These are phyloP conservation scores for Calliopsis andreniformis DNA, from an alignment of 1,140 invertebrate species.

Conservation along the genomic window DNA sequence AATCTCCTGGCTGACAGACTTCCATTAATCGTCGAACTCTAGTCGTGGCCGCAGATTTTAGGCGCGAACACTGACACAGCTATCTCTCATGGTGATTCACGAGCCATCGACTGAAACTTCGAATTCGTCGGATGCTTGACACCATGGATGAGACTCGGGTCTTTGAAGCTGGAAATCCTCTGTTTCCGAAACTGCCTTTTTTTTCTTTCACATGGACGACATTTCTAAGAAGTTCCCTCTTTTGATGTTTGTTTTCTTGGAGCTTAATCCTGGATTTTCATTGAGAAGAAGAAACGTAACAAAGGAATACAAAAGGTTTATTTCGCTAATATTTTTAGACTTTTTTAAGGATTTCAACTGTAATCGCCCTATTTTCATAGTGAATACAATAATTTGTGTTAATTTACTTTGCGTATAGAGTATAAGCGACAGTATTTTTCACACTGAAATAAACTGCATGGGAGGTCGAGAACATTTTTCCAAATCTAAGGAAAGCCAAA, in stretches of 20 bases:
- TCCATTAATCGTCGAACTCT: constrained; percentile 46
- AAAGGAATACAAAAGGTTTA: too few species aligned
- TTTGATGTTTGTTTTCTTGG: too few species aligned
- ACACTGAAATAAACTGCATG: too few species aligned
- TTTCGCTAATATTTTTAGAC: too few species aligned
- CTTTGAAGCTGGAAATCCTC: too few species aligned
- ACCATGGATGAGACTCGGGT: constrained; percentile 11
- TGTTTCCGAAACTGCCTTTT: not conserved
- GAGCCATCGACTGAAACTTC: constrained; percentile 33
- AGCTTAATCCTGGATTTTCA: not conserved
- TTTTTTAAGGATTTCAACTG: too few species aligned
- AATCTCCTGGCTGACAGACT: constrained; percentile 25
- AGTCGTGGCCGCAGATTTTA: constrained; percentile 32
- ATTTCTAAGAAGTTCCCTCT: not conserved
- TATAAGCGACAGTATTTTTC: too few species aligned
- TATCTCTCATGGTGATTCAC: constrained; percentile 33
- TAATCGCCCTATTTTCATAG: too few species aligned
- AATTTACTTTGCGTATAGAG: too few species aligned
- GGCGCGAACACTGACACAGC: constrained; percentile 24
- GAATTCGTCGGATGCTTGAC: not conserved
- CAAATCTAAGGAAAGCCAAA: too few species aligned
- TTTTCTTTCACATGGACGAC: not conserved
- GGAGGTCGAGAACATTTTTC: too few species aligned
- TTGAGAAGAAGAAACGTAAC: not conserved
- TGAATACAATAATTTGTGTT: too few species aligned